Conservation (phyloP, 2,113 vertebrate genomes). For the Saccopteryx bilineata region DNA sequence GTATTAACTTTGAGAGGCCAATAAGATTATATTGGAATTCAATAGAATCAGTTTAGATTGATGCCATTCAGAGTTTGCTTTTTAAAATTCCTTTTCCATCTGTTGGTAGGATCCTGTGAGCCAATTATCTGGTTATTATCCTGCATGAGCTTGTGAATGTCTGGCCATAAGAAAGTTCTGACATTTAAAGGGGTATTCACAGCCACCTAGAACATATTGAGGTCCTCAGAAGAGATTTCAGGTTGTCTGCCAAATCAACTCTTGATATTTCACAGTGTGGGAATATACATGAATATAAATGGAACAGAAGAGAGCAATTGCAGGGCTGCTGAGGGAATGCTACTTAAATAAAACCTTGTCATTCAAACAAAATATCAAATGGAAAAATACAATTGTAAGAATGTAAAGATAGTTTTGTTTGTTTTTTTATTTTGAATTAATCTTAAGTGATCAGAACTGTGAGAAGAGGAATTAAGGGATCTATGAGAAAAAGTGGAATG, state of each 20-base stretch:
- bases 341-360: background rate
- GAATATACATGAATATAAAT: background rate
- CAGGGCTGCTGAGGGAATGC: background rate
- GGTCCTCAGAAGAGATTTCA: background rate
- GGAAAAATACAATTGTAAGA: background rate
- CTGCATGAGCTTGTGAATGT: accelerated
- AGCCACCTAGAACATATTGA: accelerated
- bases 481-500: background rate
- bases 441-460: background rate
- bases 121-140: background rate
- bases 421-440: background rate
- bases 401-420: background rate
- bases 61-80: background rate
- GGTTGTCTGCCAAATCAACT: background rate
- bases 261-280: background rate
- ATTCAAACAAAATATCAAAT: background rate
- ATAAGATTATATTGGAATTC: background rate
- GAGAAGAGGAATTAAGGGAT: background rate
- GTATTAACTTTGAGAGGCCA: background rate
- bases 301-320: background rate
- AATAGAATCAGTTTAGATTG: background rate
- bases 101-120: background rate
- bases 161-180: background rate
- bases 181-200: background rate
- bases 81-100: background rate